These are phyloP conservation scores for Amphilophus citrinellus DNA, from an alignment of 2,113 vertebrate species.

Conservation along the genomic window DNA sequence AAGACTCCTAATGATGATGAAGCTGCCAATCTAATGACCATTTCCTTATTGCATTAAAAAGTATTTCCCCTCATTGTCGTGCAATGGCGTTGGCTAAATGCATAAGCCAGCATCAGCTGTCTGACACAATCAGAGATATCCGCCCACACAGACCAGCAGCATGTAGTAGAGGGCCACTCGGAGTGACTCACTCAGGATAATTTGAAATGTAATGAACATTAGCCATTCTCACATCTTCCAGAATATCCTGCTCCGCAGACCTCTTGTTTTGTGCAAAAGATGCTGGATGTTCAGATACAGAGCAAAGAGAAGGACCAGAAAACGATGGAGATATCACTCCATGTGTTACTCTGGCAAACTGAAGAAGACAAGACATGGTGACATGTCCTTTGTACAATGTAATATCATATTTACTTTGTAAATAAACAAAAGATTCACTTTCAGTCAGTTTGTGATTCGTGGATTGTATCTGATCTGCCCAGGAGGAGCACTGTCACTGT, in stretches of 20 bases:
- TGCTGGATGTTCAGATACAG: not conserved
- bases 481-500: constrained; percentile 31
- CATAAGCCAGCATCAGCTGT: constrained; percentile 52
- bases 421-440: constrained; percentile 29
- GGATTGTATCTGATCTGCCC: constrained; percentile 30
- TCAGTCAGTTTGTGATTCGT: constrained; percentile 4
- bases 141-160: constrained; percentile 48
- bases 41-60: constrained; percentile 63
- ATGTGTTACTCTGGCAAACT: not conserved
- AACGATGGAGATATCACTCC: not conserved
- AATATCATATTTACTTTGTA: constrained; percentile 1
- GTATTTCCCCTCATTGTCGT: constrained; percentile 55
- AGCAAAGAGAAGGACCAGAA: not conserved
- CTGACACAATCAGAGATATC: constrained; percentile 54
- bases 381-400: not conserved
- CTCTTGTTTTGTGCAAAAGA: not conserved
- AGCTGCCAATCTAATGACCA: constrained; percentile 59
- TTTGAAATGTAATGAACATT: constrained; percentile 50
- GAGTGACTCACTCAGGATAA: constrained; percentile 48
- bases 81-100: constrained; percentile 33
- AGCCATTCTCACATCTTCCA: constrained; percentile 24
- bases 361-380: constrained; percentile 5
- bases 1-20: constrained; percentile 59
- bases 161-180: constrained; percentile 35
- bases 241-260: constrained; percentile 9